Conservation (phyloP, 2,113 vertebrate genomes). For the Microtus richardsoni region DNA sequence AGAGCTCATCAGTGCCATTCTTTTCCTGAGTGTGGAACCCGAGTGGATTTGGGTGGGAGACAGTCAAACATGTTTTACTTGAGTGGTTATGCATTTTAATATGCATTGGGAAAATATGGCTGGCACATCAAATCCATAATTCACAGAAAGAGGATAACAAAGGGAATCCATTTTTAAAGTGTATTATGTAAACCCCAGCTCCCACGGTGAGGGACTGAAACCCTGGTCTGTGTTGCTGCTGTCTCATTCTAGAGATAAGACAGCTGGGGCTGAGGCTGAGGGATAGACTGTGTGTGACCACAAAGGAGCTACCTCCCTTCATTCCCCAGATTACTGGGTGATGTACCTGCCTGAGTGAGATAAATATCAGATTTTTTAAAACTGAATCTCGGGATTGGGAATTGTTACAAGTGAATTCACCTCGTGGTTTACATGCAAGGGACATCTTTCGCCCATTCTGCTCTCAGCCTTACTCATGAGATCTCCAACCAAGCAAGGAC, state of each 20-base stretch:
- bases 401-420: not conserved
- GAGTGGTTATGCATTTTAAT: conserved; percentile 26
- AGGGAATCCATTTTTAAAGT: conserved; percentile 47
- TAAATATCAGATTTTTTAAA: not conserved
- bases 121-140: conserved; percentile 40
- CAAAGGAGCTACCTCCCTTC: not conserved
- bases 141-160: conserved; percentile 52
- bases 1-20: not conserved
- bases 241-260: not conserved
- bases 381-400: not conserved
- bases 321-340: not conserved
- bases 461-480: not conserved
- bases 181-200: not conserved
- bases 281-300: fast-evolving
- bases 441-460: not conserved
- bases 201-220: not conserved
- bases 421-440: not conserved
- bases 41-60: not conserved
- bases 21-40: conserved; percentile 24
- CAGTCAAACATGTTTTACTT: conserved; percentile 29
- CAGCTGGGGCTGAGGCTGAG: not conserved
- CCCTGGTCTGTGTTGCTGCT: not conserved
- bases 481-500: not conserved
- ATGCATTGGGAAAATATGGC: conserved; percentile 4
- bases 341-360: not conserved